Base-by-base conservation (phyloP, 2,888 invertebrate species). In the Cerastis rubricosa region DNA sequence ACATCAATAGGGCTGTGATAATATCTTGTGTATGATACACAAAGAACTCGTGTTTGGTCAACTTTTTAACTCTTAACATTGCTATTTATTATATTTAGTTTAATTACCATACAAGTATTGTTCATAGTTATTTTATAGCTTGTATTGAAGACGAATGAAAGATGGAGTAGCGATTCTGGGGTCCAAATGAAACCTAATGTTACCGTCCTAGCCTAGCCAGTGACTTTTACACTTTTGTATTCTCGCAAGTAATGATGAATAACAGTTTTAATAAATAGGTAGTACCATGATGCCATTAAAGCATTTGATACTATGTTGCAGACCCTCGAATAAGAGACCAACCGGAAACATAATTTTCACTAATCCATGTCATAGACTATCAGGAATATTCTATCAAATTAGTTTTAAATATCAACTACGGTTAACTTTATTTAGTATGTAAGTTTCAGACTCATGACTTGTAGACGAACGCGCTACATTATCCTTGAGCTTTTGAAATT, bases 1-100 rank as follows among this genome's bases (percentile, higher is more conserved):
- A 95, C 96, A 96, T 96, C 95, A 95, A 93, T 87, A 91, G 91
- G 96, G 96, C 96, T 96, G 96, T 96, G 96, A 96, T 95, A 95
- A 92, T 90, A 91, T 90, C 90, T 89, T 92, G 92, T 93, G 92
- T 93, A 80, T 75, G 81, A 75, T 83, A 88, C 85, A 85, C 85
- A 84, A 88, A 83, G 88, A 94, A 92, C 93, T 94, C 92, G 92
- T 91, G 91, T 94, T 93, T 92, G 91, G 91, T 90, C 91, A 90
- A 90, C 90, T 91, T 92, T 93, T 91, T 89, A 91, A 83, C 84
- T 87, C 71, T 82, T 83, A 88, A 83, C 85, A 80, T 85, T 91
- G 74, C 80, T 88, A 91, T 89, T 88, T 90, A 91, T 89, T 89
- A 89, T 65, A 84, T 90, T 87, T 89, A 91, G 87, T 89, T 90